Base-by-base conservation (phyloP, 2,797 vertebrate genomes). In the Oceanodroma leucorhoa region DNA sequence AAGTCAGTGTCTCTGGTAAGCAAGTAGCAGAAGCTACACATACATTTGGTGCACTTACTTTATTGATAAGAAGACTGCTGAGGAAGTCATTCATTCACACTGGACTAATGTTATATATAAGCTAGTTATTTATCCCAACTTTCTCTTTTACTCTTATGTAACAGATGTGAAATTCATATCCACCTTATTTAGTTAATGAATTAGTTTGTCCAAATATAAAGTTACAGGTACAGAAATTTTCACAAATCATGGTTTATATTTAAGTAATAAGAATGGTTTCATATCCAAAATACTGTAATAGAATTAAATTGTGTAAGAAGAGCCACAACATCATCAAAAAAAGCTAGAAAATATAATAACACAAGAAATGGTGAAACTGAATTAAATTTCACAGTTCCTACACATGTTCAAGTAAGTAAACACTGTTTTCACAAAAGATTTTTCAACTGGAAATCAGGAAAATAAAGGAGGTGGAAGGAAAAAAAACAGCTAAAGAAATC, bases 81-180 rank as follows among this genome's bases (percentile, higher is more conserved):
- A 65, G n/a, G 46, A 85, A 70, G 38, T 82, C 34, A 85, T 72
- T 89, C 55, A 90, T 94, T 95, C 45, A 73, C 26, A 45, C 8
- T 41, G 83, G 81, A 91, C 57, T 84, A 70, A 84, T 30, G 65
- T 78, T 71, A 87, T 41, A 80, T 50, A 20, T 87, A 92, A 91
- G 67, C 71, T 62, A 78, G 75, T 81, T 90, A 93, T 45, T 30
- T 40, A 89, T 71, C 40, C 26, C 88, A 83, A 50, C 21, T 29
- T 71, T 90, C 72, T 83, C 67, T 89, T 97, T 81, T 51, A 80
- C 66, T 89, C 36, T 94, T 66, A 51, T 78, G 72, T 81, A 95
- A 90, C 23, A 96, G 69, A 92, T 32, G 82, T 5, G 6, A 97
- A 97, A 97, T 95, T 95, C 46, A 93, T 64, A 92, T 91, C 29